Evolutionary conservation across 2,888 invertebrate species (phyloP).

Genomic region (Habroteleia sp.): DNA sequence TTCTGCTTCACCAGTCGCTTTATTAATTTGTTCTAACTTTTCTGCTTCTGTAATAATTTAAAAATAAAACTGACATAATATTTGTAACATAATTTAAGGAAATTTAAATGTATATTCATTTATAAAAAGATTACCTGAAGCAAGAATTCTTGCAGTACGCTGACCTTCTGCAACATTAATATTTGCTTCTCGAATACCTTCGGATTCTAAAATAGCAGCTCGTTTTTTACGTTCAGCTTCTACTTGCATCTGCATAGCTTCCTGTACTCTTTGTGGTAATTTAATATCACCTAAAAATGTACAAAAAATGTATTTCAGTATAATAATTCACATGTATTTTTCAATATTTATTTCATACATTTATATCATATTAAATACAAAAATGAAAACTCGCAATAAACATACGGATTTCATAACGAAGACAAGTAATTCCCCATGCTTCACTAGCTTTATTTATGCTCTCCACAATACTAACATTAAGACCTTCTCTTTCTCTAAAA

Average conservation of each 20-base stretch:
- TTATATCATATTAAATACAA: too few species aligned
- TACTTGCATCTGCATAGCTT: constrained; percentile 99
- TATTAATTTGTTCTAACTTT: constrained; percentile 95
- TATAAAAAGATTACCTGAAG: constrained; percentile 89
- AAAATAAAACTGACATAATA: constrained; percentile 1
- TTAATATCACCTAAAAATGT: constrained; percentile 89
- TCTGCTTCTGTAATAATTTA: constrained; percentile 88
- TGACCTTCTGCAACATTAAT: constrained; percentile 99
- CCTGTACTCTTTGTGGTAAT: constrained; percentile 94
- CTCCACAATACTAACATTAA: constrained; percentile 97
- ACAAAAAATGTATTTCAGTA: too few species aligned
- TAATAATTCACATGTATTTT: too few species aligned
- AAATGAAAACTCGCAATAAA: constrained; percentile 68
- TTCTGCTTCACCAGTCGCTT: constrained; percentile 94
- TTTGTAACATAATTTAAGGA: too few species aligned
- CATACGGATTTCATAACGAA: constrained; percentile 96
- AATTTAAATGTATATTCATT: too few species aligned
- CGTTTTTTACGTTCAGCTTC: constrained; percentile 98
- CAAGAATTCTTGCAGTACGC: constrained; percentile 93
- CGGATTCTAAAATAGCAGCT: constrained; percentile 98
- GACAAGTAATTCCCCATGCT: constrained; percentile 98
- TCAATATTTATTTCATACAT: too few species aligned
- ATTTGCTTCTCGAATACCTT: constrained; percentile 94
- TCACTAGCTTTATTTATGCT: constrained; percentile 98
- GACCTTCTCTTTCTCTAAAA: constrained; percentile 96